phyloP scores from a whole-genome alignment of 2,113 vertebrate species.

The Protomyctophum bolini region DNA sequence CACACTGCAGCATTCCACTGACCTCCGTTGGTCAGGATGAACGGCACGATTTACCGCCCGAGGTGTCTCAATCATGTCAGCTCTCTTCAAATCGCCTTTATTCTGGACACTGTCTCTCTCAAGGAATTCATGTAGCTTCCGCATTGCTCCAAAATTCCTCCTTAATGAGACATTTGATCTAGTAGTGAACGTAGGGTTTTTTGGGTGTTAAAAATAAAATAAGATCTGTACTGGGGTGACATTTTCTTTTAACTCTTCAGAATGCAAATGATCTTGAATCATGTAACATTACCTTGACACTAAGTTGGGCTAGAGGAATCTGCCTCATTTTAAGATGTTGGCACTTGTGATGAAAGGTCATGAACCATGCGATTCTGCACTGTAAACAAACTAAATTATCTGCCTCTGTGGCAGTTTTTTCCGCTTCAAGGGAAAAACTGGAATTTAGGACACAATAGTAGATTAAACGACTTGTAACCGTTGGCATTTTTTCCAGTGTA shows the following conservation, averaged over 20 bases:
- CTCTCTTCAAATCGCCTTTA: slow-evolving; percentile 40
- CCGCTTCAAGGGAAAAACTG: not conserved
- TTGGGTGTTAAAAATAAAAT: not conserved
- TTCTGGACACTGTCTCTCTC: slow-evolving; percentile 35
- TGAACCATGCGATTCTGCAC: not conserved
- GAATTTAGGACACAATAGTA: not conserved
- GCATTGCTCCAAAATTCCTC: slow-evolving; percentile 34
- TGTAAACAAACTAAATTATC: not conserved
- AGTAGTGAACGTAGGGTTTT: slow-evolving; percentile 21
- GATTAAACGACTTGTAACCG: not conserved
- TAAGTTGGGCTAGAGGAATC: not conserved
- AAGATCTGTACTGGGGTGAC: slow-evolving; percentile 2
- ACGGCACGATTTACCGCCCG: slow-evolving; percentile 31
- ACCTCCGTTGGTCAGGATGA: slow-evolving; percentile 46
- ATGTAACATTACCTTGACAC: not conserved
- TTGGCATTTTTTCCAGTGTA: not conserved
- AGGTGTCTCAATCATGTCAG: slow-evolving; percentile 36
- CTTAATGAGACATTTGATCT: slow-evolving; percentile 14
- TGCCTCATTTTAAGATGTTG: not conserved
- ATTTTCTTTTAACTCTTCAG: slow-evolving; percentile 3
- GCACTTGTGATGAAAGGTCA: not conserved
- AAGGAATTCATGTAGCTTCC: slow-evolving; percentile 18
- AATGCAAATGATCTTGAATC: not conserved
- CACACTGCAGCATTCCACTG: slow-evolving; percentile 34
- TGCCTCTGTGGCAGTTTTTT: not conserved